Evolutionary conservation across 2,113 vertebrate species (phyloP).

Genomic region (Atlantisia rogersi): DNA sequence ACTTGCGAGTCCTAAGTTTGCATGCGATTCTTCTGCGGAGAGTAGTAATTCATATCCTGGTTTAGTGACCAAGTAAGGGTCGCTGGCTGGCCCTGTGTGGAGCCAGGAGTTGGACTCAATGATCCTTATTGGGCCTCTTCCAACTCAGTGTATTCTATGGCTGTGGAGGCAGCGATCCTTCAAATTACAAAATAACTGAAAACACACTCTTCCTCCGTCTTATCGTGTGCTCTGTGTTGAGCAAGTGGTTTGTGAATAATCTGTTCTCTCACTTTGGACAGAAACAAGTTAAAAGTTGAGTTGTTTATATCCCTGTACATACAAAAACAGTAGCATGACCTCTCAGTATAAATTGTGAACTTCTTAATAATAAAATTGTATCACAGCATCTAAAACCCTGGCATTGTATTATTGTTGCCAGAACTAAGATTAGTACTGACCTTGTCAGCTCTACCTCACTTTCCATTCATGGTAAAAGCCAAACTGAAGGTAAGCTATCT

Average conservation of each 20-base stretch:
- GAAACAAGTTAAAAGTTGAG: not conserved
- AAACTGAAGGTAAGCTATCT: not conserved
- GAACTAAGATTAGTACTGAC: not conserved
- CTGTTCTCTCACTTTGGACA: not conserved
- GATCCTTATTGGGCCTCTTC: no score
- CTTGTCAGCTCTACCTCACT: not conserved
- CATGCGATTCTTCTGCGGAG: not conserved
- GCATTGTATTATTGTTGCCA: not conserved
- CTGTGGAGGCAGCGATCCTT: not conserved
- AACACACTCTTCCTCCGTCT: not conserved
- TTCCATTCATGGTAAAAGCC: not conserved
- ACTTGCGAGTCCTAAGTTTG: not conserved
- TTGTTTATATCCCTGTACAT: not conserved
- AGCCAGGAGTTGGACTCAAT: no score
- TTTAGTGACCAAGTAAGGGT: not conserved
- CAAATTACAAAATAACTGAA: not conserved
- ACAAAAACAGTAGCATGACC: not conserved
- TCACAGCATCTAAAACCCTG: not conserved
- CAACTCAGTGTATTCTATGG: not conserved
- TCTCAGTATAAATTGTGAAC: not conserved
- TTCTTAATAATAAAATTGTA: not conserved
- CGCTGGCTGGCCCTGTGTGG: no score
- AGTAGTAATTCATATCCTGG: not conserved
- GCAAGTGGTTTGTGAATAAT: not conserved
- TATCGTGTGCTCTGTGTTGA: not conserved